Evolutionary conservation across 1,140 invertebrate species (phyloP).

Genomic region (Drosophila parvula): DNA sequence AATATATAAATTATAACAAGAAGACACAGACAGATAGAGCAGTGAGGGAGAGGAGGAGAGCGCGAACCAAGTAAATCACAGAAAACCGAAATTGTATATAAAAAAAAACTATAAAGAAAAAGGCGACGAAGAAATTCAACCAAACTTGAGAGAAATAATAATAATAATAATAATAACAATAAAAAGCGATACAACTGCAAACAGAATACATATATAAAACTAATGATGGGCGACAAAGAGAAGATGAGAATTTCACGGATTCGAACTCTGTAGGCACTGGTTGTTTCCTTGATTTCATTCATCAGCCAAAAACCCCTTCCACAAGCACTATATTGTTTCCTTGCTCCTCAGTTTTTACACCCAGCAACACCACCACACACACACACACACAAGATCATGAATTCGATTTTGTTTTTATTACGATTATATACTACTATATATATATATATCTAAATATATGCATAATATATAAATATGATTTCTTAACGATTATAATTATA

Average conservation of each 20-base stretch:
- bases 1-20: constrained; percentile 31
- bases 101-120: neutral
- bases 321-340: neutral
- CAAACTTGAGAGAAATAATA: constrained; percentile 5
- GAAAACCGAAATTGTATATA: constrained; percentile 5
- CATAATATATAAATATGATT: constrained; percentile 24
- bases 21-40: constrained; percentile 19
- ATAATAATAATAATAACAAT: neutral
- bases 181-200: constrained; percentile 7
- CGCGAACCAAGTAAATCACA: constrained; percentile 23
- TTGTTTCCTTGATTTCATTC: neutral
- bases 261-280: neutral
- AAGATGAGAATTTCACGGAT: neutral
- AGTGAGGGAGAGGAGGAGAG: constrained; percentile 15
- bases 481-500: constrained; percentile 26
- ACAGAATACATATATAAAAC: neutral
- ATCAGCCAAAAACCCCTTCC: neutral
- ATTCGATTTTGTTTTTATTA: constrained; percentile 39
- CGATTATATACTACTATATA: constrained; percentile 3
- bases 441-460: neutral
- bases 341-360: neutral
- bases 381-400: neutral
- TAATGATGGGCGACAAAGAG: constrained; percentile 3
- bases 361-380: neutral
- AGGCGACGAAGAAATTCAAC: neutral